These are phyloP conservation scores for Rattus rattus DNA, from an alignment of 2,113 vertebrate genomes.

Conservation along the genomic window DNA sequence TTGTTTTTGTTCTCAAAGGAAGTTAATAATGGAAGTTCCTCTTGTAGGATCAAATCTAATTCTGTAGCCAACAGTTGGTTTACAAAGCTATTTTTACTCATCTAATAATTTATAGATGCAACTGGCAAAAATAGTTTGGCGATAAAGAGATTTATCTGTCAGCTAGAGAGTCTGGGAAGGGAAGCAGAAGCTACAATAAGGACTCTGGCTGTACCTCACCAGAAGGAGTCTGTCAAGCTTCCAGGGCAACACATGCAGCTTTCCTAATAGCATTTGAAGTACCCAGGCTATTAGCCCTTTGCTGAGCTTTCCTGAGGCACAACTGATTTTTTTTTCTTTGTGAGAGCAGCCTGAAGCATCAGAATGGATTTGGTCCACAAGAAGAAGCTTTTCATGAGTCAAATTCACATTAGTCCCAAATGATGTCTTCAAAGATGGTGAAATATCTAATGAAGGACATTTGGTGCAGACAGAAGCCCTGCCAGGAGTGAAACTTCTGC, in stretches of 20 bases:
- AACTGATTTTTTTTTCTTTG: background rate
- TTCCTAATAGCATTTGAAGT: background rate
- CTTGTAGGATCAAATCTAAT: conserved; percentile 18
- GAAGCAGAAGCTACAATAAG: background rate
- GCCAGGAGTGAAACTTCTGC: background rate
- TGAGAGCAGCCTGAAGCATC: background rate
- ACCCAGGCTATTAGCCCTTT: background rate
- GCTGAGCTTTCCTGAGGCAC: background rate
- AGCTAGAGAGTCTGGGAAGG: background rate
- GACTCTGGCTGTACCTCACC: background rate
- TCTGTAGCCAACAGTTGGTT: background rate
- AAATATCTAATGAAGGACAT: background rate
- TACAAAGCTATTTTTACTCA: background rate
- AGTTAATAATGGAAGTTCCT: conserved; percentile 18
- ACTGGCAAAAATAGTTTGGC: conserved; percentile 34
- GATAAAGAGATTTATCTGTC: conserved; percentile 40
- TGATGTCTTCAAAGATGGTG: background rate
- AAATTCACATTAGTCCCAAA: background rate
- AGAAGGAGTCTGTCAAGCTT: background rate
- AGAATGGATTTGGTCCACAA: background rate
- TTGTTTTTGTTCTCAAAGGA: conserved; percentile 31
- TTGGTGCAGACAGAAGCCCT: fast-evolving
- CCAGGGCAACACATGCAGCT: background rate
- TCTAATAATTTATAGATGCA: conserved; percentile 51
- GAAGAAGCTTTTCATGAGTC: background rate